Evolutionary conservation across 30 jellyfish, hydroid and myxozoan species (phyloP), one percentile per base, ranked within the genome.

Genomic region (Catostylus mosaicus): DNA sequence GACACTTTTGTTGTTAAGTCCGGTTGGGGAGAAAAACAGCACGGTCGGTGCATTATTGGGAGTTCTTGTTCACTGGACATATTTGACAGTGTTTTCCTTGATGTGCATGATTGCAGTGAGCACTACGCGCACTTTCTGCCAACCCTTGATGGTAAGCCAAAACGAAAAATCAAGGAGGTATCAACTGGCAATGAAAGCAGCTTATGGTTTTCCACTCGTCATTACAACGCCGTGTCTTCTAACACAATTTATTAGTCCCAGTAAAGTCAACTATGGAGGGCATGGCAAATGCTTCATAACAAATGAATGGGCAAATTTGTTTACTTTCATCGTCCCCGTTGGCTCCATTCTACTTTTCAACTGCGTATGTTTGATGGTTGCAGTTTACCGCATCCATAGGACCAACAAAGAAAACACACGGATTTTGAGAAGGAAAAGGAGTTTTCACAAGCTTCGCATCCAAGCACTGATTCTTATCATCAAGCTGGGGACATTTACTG

Each of bases 111-210:
- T 67, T 9, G 84, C 84, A 22, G 60, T 56, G 18, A 52, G 74
- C 45, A 52, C 81, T 0, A 54, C 75, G 5, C 78, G 91, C 67
- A 80, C 84, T 2, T 80, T 80, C 63, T 51, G 91, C 70, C 81
- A 52, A 32, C 84, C 91, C 7, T 6, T 59, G 59, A 31, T 36
- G 14, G 31, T 47, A 33, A 45, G 68, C 46, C 78, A 34, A 26
- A 20, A 26, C n/a, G 91, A 65, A 45, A 67, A 60, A 33, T 0
- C 60, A 18, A 57, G 84, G 47, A 68, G 84, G 23, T 54, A 45
- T 66, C 82, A 56, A 5, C 34, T 50, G 71, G 77, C 84, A 24
- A n/a, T 66, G 46, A 67, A 54, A 67, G 47, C 69, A 1, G 78
- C 91, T 18, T 67, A 62, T 35, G 80, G 83, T 22, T 62, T 68